A percentile compares a stretch with the other conserved stretches of the same genome.
Conservation (phyloP, 2,888 invertebrate genomes). For the Zhengitettix transpicula region DNA sequence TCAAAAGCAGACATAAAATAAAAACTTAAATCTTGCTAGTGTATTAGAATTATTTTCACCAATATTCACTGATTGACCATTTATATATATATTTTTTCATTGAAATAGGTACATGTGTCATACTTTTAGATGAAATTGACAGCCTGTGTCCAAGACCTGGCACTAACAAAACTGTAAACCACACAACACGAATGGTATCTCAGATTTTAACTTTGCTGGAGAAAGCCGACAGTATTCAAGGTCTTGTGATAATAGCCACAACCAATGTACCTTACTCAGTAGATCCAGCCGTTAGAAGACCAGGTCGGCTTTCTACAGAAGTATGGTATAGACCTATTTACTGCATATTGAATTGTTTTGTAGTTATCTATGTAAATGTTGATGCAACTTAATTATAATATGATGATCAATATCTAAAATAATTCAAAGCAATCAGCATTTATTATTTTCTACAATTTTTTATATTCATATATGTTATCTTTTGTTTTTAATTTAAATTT, state of each 20-base stretch:
- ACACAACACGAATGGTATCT: constrained; percentile 25
- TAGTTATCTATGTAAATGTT: no score
- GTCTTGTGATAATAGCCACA: constrained; percentile 35
- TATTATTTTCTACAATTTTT: no score
- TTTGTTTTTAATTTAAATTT: no score
- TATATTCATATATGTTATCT: no score
- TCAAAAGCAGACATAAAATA: no score
- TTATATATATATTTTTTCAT: constrained; percentile 17
- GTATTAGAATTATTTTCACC: no score
- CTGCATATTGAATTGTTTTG: no score
- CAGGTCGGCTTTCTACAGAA: constrained; percentile 37
- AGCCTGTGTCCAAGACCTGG: constrained; percentile 25
- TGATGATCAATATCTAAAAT: no score
- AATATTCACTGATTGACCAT: no score
- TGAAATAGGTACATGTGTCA: no score
- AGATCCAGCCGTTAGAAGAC: constrained; percentile 30
- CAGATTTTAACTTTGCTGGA: constrained; percentile 33
- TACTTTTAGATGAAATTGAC: constrained; percentile 29
- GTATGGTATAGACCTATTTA: constrained; percentile 18
- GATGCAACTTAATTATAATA: background rate
- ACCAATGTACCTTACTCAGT: constrained; percentile 31
- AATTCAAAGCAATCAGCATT: background rate
- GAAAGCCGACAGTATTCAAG: constrained; percentile 20
- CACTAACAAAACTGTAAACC: constrained; percentile 17
- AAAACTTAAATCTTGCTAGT: no score